Conservation (phyloP, 2,888 invertebrate genomes). For the Eilema depressum region DNA sequence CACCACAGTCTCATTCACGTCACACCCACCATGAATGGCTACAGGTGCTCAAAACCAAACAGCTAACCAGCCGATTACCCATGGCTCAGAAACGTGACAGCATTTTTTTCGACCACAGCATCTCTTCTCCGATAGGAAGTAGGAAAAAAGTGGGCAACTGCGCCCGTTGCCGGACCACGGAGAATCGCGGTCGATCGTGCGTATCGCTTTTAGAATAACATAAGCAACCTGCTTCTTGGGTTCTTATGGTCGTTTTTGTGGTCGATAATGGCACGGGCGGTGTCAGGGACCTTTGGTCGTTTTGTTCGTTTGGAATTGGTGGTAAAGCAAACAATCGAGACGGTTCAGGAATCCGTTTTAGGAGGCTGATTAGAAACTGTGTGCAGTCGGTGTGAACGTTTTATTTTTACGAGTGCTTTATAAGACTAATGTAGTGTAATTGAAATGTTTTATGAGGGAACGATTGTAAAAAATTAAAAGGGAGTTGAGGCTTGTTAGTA, state of each 20-base stretch:
- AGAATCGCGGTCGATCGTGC: constrained; percentile 65
- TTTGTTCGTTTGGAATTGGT: constrained; percentile 17
- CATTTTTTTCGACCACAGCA: constrained; percentile 51
- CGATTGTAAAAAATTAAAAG: constrained; percentile 1
- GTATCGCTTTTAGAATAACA: constrained; percentile 58
- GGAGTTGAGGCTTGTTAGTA: background rate
- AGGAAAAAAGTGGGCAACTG: constrained; percentile 39
- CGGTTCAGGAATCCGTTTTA: constrained; percentile 9
- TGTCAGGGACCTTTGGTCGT: constrained; percentile 50
- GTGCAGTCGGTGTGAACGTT: background rate
- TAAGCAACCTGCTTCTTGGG: constrained; percentile 67
- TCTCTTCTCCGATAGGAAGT: constrained; percentile 44
- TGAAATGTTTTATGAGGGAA: background rate
- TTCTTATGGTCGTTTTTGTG: constrained; percentile 65
- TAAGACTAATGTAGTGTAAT: background rate
- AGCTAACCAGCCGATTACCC: constrained; percentile 75
- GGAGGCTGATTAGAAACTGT: constrained; percentile 10
- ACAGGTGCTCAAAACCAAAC: constrained; percentile 58
- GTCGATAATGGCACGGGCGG: constrained; percentile 56
- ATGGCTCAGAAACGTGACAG: constrained; percentile 69
- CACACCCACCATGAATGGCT: constrained; percentile 39
- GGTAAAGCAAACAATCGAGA: constrained; percentile 26
- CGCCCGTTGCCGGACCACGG: constrained; percentile 64
- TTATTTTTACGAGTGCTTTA: constrained; percentile 1
- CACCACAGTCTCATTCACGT: constrained; percentile 34